Conservation (phyloP, 2,888 invertebrate species). For the Conus canariensis region DNA sequence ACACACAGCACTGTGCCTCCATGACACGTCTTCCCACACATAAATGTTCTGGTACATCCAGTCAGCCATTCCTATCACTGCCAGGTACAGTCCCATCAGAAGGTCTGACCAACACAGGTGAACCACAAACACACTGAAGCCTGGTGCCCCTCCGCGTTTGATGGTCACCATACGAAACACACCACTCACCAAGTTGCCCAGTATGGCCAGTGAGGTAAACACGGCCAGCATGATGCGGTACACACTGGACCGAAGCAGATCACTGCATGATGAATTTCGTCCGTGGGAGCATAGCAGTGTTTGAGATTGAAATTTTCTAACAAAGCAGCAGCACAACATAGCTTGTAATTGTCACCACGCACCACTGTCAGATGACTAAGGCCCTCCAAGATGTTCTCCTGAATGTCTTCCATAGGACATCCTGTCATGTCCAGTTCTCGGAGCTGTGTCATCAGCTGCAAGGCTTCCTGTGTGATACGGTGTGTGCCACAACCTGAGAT, state of each 20-base stretch:
- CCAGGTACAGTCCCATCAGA: slow-evolving; percentile 60
- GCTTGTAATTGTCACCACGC: neutral
- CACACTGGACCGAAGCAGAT: neutral
- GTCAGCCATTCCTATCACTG: slow-evolving; percentile 37
- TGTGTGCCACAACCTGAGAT: neutral
- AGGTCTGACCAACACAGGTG: slow-evolving; percentile 48
- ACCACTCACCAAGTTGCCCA: neutral
- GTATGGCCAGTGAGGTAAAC: neutral
- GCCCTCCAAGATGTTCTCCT: neutral
- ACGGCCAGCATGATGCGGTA: neutral
- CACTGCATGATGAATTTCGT: slow-evolving; percentile 12
- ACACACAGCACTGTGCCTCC: slow-evolving; percentile 59
- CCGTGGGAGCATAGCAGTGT: neutral
- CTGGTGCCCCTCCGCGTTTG: neutral
- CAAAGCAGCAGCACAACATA: neutral
- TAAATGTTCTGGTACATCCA: slow-evolving; percentile 61
- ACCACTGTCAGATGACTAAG: neutral
- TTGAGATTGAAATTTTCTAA: neutral
- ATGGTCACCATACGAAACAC: neutral
- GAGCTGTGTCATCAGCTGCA: neutral
- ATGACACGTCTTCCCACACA: slow-evolving; percentile 57
- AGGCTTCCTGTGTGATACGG: neutral
- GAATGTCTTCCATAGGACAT: neutral
- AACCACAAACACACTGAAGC: slow-evolving; percentile 39
- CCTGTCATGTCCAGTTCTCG: neutral